phyloP scores from a whole-genome alignment of 64 coral and sea anemone genomes.

The Pocillopora verrucosa region DNA sequence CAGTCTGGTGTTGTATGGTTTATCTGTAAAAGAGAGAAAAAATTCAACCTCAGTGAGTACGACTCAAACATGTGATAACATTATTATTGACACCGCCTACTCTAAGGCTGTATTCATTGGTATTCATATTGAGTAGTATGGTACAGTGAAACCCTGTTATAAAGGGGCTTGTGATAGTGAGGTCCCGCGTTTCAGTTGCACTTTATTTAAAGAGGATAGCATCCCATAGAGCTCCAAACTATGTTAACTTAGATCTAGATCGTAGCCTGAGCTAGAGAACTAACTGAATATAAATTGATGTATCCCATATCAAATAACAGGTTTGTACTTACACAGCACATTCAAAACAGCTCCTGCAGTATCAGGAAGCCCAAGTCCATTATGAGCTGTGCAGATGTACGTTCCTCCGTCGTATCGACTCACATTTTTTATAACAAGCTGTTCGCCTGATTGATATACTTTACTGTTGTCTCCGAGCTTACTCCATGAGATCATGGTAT shows the following conservation, averaged over 20 bases:
- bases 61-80: neutral
- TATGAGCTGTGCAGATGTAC: conserved; percentile 43
- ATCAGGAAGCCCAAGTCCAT: conserved; percentile 39
- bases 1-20: conserved; percentile 43
- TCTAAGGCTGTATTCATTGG: too few species aligned
- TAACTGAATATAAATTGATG: too few species aligned
- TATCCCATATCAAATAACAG: too few species aligned
- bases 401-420: conserved; percentile 21
- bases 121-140: too few species aligned
- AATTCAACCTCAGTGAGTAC: neutral
- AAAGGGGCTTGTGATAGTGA: too few species aligned
- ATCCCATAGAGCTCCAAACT: too few species aligned
- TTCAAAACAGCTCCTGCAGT: conserved; percentile 31
- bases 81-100: neutral
- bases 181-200: too few species aligned
- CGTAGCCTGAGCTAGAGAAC: too few species aligned
- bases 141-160: too few species aligned
- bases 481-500: conserved; percentile 27
- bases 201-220: too few species aligned
- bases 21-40: conserved; percentile 10
- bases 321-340: conserved; percentile 33
- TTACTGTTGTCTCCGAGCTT: conserved; percentile 19
- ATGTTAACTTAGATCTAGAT: too few species aligned
- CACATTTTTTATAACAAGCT: conserved; percentile 25
- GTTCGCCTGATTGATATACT: neutral